A percentile compares a stretch with the other conserved stretches of the same genome.
These are phyloP conservation scores for Maniola jurtina DNA, from an alignment of 1,140 invertebrate species.

Conservation along the genomic window DNA sequence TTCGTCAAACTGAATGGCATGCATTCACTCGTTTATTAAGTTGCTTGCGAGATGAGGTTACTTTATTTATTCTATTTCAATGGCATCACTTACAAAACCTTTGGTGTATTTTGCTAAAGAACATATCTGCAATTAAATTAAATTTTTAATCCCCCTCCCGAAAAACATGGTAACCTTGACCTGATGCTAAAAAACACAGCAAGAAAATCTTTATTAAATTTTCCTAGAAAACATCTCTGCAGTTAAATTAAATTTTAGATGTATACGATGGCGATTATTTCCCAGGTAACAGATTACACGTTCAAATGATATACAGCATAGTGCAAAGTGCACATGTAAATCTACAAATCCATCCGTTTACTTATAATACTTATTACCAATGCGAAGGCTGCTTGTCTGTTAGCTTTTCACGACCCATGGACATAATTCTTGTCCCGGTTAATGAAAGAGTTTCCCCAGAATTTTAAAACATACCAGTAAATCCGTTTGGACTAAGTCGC, in stretches of 20 bases:
- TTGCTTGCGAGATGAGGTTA: constrained; percentile 12
- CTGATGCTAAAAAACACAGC: too few relatives aligned
- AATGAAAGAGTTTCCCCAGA: too few relatives aligned
- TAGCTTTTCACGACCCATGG: too few relatives aligned
- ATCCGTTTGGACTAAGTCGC: too few relatives aligned
- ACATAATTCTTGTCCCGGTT: too few relatives aligned
- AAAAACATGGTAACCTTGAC: too few relatives aligned
- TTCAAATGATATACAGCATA: neutral
- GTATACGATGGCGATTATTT: neutral
- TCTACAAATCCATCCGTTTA: neutral
- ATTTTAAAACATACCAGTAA: too few relatives aligned
- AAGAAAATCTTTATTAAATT: neutral
- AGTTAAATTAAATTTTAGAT: neutral
- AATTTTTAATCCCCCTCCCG: too few relatives aligned
- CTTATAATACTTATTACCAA: too few relatives aligned
- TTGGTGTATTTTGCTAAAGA: neutral
- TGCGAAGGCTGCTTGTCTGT: too few relatives aligned
- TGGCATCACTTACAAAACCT: too few relatives aligned
- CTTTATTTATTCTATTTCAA: neutral
- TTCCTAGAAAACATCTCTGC: neutral
- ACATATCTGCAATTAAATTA: neutral
- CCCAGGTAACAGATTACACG: neutral
- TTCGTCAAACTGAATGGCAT: constrained; percentile 19
- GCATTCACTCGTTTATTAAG: constrained; percentile 15
- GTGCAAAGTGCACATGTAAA: neutral